Conservation (phyloP, 2,797 vertebrate genomes). For the Mus minutoides region DNA sequence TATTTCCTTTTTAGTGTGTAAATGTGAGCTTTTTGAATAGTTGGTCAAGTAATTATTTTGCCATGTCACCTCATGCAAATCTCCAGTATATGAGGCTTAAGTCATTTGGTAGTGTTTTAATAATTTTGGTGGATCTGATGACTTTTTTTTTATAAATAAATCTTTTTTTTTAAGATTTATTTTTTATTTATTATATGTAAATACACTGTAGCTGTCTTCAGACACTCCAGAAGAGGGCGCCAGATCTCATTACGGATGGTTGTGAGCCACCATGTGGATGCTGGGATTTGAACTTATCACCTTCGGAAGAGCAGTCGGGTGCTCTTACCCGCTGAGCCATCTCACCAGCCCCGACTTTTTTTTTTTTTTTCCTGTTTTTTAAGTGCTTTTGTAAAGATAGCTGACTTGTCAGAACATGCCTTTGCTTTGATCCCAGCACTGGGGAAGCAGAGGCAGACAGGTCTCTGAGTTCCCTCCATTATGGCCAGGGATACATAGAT, state of each 20-base stretch:
- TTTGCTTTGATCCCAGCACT: not conserved
- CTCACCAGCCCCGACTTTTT: no score
- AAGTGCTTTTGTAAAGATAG: conserved; percentile 28
- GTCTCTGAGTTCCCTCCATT: not conserved
- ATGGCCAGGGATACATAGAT: not conserved
- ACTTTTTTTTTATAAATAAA: no score
- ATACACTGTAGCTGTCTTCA: no score
- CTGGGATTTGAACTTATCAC: no score
- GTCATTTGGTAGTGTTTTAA: conserved; percentile 37
- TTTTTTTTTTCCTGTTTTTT: not conserved
- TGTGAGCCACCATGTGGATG: no score
- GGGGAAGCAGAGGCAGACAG: not conserved
- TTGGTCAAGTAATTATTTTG: conserved; percentile 14
- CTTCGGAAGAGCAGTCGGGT: no score
- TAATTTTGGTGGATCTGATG: conserved; percentile 37
- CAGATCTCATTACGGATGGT: no score
- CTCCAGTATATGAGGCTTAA: conserved; percentile 44
- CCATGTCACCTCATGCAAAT: not conserved
- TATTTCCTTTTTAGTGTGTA: conserved; percentile 47
- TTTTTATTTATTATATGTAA: no score
- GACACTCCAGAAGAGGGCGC: no score
- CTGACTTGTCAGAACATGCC: not conserved
- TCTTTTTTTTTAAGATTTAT: no score
- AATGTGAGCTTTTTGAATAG: conserved; percentile 51
- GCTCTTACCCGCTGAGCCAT: no score